These are phyloP conservation scores for Meiosimyza platycephala DNA, from an alignment of 2,888 invertebrate genomes.

Conservation along the genomic window DNA sequence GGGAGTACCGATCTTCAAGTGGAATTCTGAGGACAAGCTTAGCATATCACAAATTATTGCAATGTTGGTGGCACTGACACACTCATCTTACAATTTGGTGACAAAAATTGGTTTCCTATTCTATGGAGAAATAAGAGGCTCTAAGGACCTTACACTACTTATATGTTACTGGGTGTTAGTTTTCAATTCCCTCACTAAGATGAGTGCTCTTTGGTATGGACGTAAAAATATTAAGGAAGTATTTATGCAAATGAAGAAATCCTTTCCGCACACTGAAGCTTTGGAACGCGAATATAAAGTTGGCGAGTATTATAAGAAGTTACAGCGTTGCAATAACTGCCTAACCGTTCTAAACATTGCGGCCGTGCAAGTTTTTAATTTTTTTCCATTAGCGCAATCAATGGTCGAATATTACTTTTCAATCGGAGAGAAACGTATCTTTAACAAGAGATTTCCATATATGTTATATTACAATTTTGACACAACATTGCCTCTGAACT, in stretches of 20 bases:
- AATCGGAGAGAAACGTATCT: conserved; percentile 25
- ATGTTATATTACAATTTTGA: conserved; percentile 43
- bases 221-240: conserved; percentile 32
- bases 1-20: conserved; percentile 36
- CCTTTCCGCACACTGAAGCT: conserved; percentile 41
- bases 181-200: conserved; percentile 35
- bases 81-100: neutral
- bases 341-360: conserved; percentile 41
- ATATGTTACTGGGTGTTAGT: conserved; percentile 35
- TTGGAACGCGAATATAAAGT: conserved; percentile 36
- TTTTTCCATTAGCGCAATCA: conserved; percentile 44
- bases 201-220: conserved; percentile 33
- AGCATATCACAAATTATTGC: conserved; percentile 8
- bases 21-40: conserved; percentile 11
- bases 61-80: neutral
- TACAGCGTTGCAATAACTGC: conserved; percentile 34
- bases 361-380: conserved; percentile 45
- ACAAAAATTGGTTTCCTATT: neutral
- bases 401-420: conserved; percentile 39
- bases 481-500: conserved; percentile 14
- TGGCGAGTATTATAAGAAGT: conserved; percentile 39
- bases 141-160: conserved; percentile 35
- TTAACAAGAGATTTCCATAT: conserved; percentile 43
- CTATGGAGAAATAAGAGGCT: conserved; percentile 15
- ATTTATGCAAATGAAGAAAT: conserved; percentile 37